phyloP scores from a whole-genome alignment of 2,888 invertebrate species.

The Cerastoderma edule region DNA sequence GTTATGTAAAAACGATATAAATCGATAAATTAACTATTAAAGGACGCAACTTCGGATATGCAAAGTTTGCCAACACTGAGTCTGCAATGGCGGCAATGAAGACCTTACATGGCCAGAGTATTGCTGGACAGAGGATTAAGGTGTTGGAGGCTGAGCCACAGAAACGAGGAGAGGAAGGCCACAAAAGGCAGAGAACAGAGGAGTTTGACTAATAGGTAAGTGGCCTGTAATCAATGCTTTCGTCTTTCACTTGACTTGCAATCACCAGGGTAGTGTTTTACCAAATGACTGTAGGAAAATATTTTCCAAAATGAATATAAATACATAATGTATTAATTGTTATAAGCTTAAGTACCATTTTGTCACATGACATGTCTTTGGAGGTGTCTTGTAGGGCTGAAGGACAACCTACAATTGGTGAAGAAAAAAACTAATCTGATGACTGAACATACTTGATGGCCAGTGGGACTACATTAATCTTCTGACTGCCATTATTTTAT shows the following conservation, averaged over 20 bases:
- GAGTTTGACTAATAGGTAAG: constrained; percentile 13
- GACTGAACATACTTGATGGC: no score
- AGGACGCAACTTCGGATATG: constrained; percentile 94
- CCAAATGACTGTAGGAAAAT: neutral
- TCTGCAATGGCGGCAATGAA: constrained; percentile 91
- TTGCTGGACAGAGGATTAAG: constrained; percentile 93
- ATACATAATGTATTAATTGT: neutral
- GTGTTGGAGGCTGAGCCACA: constrained; percentile 93
- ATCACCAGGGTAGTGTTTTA: neutral
- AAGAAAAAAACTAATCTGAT: no score
- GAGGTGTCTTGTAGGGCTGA: neutral
- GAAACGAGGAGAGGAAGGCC: constrained; percentile 61
- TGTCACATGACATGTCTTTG: neutral
- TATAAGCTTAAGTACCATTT: neutral
- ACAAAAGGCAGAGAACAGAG: constrained; percentile 55
- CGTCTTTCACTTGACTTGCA: neutral
- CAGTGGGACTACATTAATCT: no score
- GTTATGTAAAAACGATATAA: no score
- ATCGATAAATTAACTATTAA: no score
- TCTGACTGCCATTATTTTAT: no score
- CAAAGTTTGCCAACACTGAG: constrained; percentile 90
- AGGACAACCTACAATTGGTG: no score
- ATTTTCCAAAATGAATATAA: no score
- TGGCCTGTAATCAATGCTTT: neutral
- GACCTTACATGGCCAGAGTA: constrained; percentile 92